A percentile compares a stretch with the other conserved stretches of the same genome.
Evolutionary conservation across 2,888 invertebrate genomes (phyloP).

Genomic region (Allolobophora icterica): DNA sequence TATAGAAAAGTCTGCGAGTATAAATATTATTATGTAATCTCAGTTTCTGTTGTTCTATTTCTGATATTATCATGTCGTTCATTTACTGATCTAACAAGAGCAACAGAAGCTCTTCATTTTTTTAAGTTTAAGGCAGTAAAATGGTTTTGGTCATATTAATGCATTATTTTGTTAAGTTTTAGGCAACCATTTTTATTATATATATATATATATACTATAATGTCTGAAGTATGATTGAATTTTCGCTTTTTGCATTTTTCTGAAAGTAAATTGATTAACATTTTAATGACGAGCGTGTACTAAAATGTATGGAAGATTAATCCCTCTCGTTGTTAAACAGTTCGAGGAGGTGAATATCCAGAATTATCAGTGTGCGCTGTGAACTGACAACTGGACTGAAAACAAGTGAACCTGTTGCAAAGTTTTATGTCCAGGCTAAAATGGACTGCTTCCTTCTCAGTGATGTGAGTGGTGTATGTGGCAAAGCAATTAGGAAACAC

Average conservation of each 20-base stretch:
- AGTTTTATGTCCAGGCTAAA: background rate
- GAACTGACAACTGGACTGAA: slow-evolving; percentile 3
- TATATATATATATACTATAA: background rate
- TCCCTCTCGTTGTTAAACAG: no score
- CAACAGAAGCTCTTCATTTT: background rate
- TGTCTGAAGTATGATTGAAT: background rate
- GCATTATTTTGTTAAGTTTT: background rate
- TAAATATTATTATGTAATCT: background rate
- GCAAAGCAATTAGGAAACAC: slow-evolving; percentile 7
- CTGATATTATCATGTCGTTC: background rate
- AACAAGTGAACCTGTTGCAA: background rate
- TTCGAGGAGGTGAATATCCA: no score
- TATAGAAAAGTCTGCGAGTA: background rate
- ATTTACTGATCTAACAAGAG: background rate
- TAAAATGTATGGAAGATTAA: no score
- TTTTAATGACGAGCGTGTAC: no score
- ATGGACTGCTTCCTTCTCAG: background rate
- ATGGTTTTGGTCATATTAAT: slow-evolving; percentile 8
- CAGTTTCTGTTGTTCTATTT: background rate
- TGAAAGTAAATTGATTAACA: no score
- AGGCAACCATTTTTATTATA: slow-evolving; percentile 17
- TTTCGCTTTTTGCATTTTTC: no score
- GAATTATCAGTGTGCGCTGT: background rate
- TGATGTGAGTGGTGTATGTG: background rate
- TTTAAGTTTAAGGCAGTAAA: background rate